Percentiles rank a stretch among this genome's conserved stretches.
Conservation (phyloP, 2,797 vertebrate species). For the Prunella strophiata region DNA sequence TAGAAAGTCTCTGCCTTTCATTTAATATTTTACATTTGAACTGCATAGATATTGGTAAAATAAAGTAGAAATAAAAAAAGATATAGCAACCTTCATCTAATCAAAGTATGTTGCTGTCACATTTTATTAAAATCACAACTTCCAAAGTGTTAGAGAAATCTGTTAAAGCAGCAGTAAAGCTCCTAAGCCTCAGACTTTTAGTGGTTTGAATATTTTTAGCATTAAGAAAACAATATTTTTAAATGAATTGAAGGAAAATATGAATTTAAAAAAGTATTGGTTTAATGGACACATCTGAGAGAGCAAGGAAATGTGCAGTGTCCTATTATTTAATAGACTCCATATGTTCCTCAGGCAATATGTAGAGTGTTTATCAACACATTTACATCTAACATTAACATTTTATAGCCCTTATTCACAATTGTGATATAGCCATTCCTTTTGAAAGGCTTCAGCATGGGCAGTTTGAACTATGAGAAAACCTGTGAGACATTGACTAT, state of each 20-base stretch:
- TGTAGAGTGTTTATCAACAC: background rate
- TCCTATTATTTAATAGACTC: background rate
- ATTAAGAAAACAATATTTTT: background rate
- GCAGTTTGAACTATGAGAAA: background rate
- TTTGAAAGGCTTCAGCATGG: background rate
- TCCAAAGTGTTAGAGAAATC: constrained; percentile 34
- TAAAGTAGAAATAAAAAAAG: constrained; percentile 59
- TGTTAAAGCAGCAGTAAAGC: background rate
- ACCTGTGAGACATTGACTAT: background rate
- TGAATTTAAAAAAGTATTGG: background rate
- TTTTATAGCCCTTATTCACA: background rate
- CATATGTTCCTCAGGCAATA: background rate
- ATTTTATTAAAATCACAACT: constrained; percentile 55
- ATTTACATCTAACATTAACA: background rate
- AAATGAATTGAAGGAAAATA: background rate
- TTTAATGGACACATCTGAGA: background rate
- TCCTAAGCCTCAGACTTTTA: constrained; percentile 7
- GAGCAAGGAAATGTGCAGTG: background rate
- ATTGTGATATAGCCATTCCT: background rate
- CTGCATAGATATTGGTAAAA: constrained; percentile 67
- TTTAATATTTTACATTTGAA: constrained; percentile 68
- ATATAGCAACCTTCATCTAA: constrained; percentile 16
- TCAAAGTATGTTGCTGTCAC: constrained; percentile 45
- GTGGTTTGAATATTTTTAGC: background rate
- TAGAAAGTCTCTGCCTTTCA: background rate